Percentiles rank a stretch among this genome's conserved stretches.
These are phyloP conservation scores for Caenorhabditis doughertyi DNA, from an alignment of 2,888 invertebrate species.

Conservation along the genomic window DNA sequence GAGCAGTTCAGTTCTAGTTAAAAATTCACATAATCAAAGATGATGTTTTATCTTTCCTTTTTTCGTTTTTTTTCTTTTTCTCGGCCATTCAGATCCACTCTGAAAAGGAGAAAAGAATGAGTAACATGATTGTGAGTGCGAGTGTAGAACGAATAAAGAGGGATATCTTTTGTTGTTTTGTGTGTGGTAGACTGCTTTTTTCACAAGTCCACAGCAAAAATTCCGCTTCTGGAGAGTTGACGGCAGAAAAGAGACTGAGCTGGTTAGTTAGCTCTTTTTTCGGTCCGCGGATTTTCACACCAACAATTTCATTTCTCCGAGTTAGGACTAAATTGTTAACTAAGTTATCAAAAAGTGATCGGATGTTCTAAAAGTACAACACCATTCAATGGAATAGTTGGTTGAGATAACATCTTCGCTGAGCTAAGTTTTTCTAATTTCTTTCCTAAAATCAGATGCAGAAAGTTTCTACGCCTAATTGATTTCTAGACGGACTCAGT, in stretches of 20 bases:
- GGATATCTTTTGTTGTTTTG: constrained; percentile 58
- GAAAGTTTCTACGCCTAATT: too few species aligned
- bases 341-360: constrained; percentile 12
- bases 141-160: constrained; percentile 56
- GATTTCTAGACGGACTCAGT: too few species aligned
- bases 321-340: constrained; percentile 17
- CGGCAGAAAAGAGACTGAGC: constrained; percentile 36
- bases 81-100: constrained; percentile 29
- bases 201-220: constrained; percentile 53
- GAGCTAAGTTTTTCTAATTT: too few species aligned
- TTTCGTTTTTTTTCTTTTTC: constrained; percentile 14
- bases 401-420: too few species aligned
- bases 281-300: constrained; percentile 27
- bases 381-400: too few species aligned
- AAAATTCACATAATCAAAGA: constrained; percentile 30
- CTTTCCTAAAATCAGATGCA: too few species aligned
- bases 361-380: too few species aligned
- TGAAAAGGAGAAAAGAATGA: constrained; percentile 37
- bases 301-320: not conserved
- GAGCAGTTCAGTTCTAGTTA: constrained; percentile 4
- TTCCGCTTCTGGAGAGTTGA: constrained; percentile 47
- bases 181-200: constrained; percentile 59
- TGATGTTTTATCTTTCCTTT: constrained; percentile 3
- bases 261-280: constrained; percentile 56
- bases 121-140: constrained; percentile 57